A percentile compares a stretch with the other conserved stretches of the same genome.
These are phyloP conservation scores for Pocillopora verrucosa DNA, from an alignment of 64 coral and sea anemone genomes.

Conservation along the genomic window DNA sequence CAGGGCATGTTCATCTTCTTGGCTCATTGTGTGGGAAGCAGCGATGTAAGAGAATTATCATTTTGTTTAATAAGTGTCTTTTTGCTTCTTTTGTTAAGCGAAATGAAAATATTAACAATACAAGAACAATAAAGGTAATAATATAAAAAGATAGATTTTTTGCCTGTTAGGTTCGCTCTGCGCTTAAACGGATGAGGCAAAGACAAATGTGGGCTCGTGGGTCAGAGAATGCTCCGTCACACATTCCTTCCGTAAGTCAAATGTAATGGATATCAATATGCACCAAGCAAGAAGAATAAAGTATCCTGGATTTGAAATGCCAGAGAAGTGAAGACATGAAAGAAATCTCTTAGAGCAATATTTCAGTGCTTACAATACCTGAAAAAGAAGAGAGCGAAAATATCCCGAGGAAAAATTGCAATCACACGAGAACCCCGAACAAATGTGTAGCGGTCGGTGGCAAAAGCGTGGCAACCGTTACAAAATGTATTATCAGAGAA, in stretches of 20 bases:
- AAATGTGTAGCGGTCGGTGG: no score
- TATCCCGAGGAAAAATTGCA: no score
- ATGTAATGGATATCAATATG: not conserved
- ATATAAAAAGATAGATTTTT: not conserved
- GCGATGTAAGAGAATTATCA: not conserved
- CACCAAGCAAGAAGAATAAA: no score
- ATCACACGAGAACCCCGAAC: no score
- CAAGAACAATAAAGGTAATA: not conserved
- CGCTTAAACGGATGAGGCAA: slow-evolving; percentile 1
- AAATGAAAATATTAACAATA: not conserved
- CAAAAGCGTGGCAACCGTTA: no score
- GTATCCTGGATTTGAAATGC: not conserved
- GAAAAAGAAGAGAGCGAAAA: no score
- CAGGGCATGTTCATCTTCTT: slow-evolving; percentile 4
- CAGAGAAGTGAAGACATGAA: not conserved
- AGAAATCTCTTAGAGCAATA: not conserved
- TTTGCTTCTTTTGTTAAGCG: not conserved
- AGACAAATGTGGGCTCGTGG: not conserved
- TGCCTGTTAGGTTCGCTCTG: not conserved
- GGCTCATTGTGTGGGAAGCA: slow-evolving; percentile 15
- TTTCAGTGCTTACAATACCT: no score
- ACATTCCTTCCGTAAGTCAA: not conserved
- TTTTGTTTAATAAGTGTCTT: not conserved
- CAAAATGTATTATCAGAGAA: no score
- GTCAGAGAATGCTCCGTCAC: not conserved